These are phyloP conservation scores for Oryzias celebensis DNA, from an alignment of 2,113 vertebrate species.

Conservation along the genomic window DNA sequence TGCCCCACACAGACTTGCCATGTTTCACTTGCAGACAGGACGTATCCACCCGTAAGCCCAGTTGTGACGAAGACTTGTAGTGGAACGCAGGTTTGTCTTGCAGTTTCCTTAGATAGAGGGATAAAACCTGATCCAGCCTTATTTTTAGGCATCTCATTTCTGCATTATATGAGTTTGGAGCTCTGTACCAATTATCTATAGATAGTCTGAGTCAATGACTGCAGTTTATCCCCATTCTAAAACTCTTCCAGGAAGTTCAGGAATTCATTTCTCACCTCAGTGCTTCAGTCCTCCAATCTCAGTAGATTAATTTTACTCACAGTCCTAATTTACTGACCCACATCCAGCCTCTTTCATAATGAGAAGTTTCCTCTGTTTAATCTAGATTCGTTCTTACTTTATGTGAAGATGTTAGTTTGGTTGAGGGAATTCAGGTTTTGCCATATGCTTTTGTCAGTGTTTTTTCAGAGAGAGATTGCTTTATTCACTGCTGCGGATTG, in stretches of 20 bases:
- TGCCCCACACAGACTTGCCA: too few species aligned
- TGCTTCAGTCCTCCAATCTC: constrained; percentile 28
- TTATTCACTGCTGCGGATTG: too few species aligned
- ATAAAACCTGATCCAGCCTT: constrained; percentile 3
- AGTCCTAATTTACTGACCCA: constrained; percentile 16
- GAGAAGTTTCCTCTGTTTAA: constrained; percentile 10
- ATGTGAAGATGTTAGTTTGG: too few species aligned
- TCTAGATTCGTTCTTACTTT: constrained; percentile 11
- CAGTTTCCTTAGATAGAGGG: too few species aligned
- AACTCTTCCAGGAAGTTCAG: constrained; percentile 29
- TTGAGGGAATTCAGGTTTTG: too few species aligned
- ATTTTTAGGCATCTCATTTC: constrained; percentile 3
- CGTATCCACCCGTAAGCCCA: too few species aligned
- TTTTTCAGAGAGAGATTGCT: too few species aligned
- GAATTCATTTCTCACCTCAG: constrained; percentile 31
- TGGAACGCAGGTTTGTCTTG: too few species aligned
- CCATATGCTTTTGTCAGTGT: too few species aligned
- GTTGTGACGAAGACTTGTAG: too few species aligned
- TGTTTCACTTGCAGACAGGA: too few species aligned
- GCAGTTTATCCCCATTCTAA: constrained; percentile 27
- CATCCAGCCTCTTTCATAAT: constrained; percentile 11
- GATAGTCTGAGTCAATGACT: constrained; percentile 34
- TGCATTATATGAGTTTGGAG: constrained; percentile 8
- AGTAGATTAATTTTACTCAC: constrained; percentile 16
- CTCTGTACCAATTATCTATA: constrained; percentile 8